phyloP scores from a whole-genome alignment of 2,888 invertebrate species.

The Nomada hirtipes region DNA sequence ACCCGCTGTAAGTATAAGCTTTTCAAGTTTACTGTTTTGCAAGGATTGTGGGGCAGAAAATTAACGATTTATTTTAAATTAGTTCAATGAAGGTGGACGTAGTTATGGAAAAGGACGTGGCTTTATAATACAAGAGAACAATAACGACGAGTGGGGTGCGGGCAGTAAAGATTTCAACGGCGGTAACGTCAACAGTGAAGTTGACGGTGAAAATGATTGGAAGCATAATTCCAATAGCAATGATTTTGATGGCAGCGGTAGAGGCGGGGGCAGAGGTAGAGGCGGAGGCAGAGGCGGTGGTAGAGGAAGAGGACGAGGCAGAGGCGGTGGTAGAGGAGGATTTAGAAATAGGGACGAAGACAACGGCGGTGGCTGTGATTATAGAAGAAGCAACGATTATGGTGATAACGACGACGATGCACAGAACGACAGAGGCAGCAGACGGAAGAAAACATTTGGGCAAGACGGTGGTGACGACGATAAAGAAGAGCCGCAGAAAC shows the following conservation, averaged over 20 bases:
- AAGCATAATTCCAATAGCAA: background rate
- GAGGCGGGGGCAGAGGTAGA: slow-evolving; percentile 30
- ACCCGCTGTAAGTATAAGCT: slow-evolving; percentile 17
- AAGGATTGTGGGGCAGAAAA: background rate
- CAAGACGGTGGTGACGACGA: slow-evolving; percentile 83
- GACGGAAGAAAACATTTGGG: slow-evolving; percentile 74
- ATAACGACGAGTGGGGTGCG: slow-evolving; percentile 19
- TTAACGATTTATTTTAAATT: slow-evolving; percentile 10
- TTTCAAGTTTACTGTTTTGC: no score
- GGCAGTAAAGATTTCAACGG: slow-evolving; percentile 13
- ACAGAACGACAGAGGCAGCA: slow-evolving; percentile 56
- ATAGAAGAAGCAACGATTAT: slow-evolving; percentile 34
- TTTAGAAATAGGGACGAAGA: slow-evolving; percentile 22
- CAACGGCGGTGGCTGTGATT: slow-evolving; percentile 54
- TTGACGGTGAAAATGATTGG: slow-evolving; percentile 23
- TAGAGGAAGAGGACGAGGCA: background rate
- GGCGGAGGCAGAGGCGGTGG: slow-evolving; percentile 23
- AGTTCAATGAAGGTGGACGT: slow-evolving; percentile 61
- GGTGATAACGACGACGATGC: slow-evolving; percentile 57
- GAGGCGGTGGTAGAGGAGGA: slow-evolving; percentile 48
- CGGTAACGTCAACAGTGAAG: slow-evolving; percentile 3
- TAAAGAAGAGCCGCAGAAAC: slow-evolving; percentile 68
- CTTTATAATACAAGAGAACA: slow-evolving; percentile 46
- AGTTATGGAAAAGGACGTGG: slow-evolving; percentile 76
- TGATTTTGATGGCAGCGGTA: background rate